A percentile compares a stretch with the other conserved stretches of the same genome.
phyloP scores from a whole-genome alignment of 2,797 vertebrate genomes.

The Nyctalus aviator region DNA sequence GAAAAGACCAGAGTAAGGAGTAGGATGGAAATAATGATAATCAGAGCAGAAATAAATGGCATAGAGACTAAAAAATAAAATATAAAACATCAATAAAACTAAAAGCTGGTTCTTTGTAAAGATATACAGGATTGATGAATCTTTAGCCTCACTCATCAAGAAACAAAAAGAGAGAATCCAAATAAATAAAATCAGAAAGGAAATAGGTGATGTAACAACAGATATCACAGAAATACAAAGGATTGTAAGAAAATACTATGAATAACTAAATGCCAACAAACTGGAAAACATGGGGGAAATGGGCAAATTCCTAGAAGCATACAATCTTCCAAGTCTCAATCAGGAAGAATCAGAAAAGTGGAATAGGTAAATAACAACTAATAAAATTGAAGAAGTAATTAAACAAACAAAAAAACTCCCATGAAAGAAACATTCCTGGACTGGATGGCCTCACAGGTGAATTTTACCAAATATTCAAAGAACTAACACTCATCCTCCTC shows the following conservation, averaged over 20 bases:
- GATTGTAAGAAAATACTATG: background rate
- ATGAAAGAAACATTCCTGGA: background rate
- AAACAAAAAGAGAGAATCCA: background rate
- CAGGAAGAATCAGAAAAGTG: background rate
- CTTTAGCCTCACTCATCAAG: too few species aligned
- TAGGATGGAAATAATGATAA: background rate
- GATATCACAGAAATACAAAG: background rate
- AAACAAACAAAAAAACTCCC: background rate
- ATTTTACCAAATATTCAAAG: background rate
- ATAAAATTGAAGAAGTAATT: background rate
- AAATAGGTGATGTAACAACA: background rate
- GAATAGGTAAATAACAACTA: background rate
- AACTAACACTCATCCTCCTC: background rate
- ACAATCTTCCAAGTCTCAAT: background rate
- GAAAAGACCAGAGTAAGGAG: background rate
- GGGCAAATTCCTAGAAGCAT: background rate
- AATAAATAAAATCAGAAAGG: background rate
- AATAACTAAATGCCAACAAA: background rate
- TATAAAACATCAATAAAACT: background rate
- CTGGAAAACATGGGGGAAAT: background rate
- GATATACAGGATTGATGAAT: background rate
- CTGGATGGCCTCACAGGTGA: background rate
- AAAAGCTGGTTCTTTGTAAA: background rate
- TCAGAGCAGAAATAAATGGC: background rate
- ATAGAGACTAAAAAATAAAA: background rate